Evolutionary conservation across 2,888 invertebrate genomes (phyloP), one percentile per base, ranked within the genome.

Genomic region (Spisula solida): DNA sequence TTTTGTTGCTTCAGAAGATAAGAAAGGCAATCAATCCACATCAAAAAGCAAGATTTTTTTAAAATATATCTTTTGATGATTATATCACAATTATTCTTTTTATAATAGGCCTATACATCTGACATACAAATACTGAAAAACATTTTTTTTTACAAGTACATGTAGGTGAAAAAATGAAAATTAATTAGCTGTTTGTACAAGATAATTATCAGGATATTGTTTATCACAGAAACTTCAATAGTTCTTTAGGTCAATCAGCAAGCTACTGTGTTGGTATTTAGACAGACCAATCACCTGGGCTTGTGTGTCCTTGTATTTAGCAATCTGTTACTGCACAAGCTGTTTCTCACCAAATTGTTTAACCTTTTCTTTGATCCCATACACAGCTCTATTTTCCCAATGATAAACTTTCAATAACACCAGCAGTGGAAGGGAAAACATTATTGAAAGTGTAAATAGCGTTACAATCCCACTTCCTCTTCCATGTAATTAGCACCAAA

Each of bases 271-370:
- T 60, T 60, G 60, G 60, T 60, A 60, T 60, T 60, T 60, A 60
- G 10, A 66, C 10, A 66, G 25, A 10, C n/a, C 29, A 51, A 78
- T 51, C 56, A 85, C 70, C 60, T 34, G 83, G n/a, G 91, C 89
- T 90, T 91, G 91, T 88, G 89, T 86, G 60, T 78, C 20, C 29
- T 83, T 60, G 41, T 66, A 31, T 29, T 88, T 86, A 75, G 85
- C 89, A 92, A 92, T 90, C 90, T 90, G 90, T 86, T 86, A 81
- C 86, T 82, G 78, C 70, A 86, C 90, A 90, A 90, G 90, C 92
- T 92, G 90, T 82, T 88, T 82, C 89, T 81, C 86, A 89, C 84
- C 88, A 66, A n/a, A 48, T 66, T 83, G 83, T 90, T 90, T 82
- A 85, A 85, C 31, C 55, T 78, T 81, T 75, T 75, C 82, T 88